Conservation (phyloP, 1,140 invertebrate species). For the Caenorhabditis tropicalis region DNA sequence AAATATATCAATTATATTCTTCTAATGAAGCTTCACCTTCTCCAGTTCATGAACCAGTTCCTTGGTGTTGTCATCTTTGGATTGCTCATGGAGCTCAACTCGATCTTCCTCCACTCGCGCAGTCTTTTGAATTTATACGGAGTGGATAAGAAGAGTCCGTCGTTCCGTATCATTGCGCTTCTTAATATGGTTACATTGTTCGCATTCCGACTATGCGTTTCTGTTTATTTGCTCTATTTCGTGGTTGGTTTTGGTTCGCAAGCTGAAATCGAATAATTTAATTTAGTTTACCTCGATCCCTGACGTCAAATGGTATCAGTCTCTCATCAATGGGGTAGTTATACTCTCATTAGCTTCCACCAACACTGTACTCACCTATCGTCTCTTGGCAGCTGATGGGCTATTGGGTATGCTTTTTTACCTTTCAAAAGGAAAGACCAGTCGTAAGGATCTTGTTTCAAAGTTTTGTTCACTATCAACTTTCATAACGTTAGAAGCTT, state of each 20-base stretch:
- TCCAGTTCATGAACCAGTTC: slow-evolving; percentile 59
- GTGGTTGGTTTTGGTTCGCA: background rate
- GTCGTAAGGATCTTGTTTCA: no score
- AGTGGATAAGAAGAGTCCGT: slow-evolving; percentile 63
- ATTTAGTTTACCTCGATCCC: slow-evolving; percentile 47
- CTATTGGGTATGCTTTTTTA: slow-evolving; percentile 61
- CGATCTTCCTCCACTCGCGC: slow-evolving; percentile 66
- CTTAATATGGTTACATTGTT: slow-evolving; percentile 68
- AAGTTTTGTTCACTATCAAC: no score
- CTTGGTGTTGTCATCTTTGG: slow-evolving; percentile 69
- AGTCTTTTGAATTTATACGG: slow-evolving; percentile 69
- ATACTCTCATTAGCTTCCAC: slow-evolving; percentile 62
- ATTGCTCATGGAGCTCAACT: slow-evolving; percentile 71
- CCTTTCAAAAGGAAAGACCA: no score
- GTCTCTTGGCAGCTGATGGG: slow-evolving; percentile 70
- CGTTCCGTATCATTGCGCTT: slow-evolving; percentile 67
- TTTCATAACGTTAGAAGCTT: no score
- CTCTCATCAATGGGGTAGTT: slow-evolving; percentile 60
- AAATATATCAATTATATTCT: no score
- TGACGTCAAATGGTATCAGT: slow-evolving; percentile 55
- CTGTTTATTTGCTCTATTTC: slow-evolving; percentile 66
- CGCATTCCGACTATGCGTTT: slow-evolving; percentile 69
- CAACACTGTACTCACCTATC: slow-evolving; percentile 69
- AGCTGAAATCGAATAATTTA: background rate
- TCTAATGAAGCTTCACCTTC: no score